Conservation (phyloP, 2,113 vertebrate species). For the Rutilus rutilus region DNA sequence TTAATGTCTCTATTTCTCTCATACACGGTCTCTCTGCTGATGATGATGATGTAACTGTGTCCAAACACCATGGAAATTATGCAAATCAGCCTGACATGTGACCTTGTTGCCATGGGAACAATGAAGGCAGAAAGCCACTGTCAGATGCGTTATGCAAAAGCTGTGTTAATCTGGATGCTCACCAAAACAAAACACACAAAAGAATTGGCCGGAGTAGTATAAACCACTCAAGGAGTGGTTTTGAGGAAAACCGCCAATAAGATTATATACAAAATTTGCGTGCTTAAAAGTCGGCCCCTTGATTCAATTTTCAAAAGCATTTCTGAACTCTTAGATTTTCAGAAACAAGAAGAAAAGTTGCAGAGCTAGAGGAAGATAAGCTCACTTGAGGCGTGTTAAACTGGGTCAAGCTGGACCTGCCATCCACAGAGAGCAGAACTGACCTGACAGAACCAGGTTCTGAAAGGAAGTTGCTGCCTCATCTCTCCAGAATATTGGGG, state of each 20-base stretch:
- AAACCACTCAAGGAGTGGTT: background rate
- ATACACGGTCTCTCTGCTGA: constrained; percentile 4
- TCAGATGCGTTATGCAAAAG: constrained; percentile 68
- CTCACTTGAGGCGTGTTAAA: background rate
- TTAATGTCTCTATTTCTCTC: constrained; percentile 21
- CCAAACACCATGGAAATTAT: constrained; percentile 56
- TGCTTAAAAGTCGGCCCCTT: background rate
- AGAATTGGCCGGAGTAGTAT: background rate
- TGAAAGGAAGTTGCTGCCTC: background rate
- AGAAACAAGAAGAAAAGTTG: background rate
- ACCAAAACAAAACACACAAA: constrained; percentile 20
- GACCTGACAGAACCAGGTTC: constrained; percentile 28
- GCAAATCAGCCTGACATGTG: constrained; percentile 68
- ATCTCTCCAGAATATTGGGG: background rate
- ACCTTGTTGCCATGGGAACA: constrained; percentile 61
- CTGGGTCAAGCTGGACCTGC: constrained; percentile 17
- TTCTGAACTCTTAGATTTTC: background rate
- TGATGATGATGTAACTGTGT: constrained; percentile 50
- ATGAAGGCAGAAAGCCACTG: constrained; percentile 52
- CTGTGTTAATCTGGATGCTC: constrained; percentile 48
- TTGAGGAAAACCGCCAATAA: background rate
- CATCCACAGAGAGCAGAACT: background rate
- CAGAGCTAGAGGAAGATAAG: background rate
- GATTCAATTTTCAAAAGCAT: background rate
- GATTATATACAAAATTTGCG: background rate